These are phyloP conservation scores for Stratiomys singularior DNA, from an alignment of 2,888 invertebrate genomes.

Conservation along the genomic window DNA sequence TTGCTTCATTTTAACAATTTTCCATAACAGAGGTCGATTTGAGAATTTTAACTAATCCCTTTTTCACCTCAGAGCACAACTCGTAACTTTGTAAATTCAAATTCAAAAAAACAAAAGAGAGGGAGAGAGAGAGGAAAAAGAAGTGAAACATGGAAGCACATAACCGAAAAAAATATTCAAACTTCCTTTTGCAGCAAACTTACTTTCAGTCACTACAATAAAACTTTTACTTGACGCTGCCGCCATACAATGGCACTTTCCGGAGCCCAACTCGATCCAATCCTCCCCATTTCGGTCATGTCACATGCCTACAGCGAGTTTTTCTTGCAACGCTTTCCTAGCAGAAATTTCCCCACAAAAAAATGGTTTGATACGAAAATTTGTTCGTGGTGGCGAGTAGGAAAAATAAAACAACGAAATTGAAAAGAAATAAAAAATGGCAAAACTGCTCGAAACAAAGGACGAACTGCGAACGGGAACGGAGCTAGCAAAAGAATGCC, in stretches of 20 bases:
- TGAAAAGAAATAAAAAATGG: conserved; percentile 9
- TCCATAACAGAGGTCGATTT: conserved; percentile 8
- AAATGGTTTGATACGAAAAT: conserved; percentile 28
- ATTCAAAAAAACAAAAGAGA: not conserved
- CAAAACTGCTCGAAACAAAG: conserved; percentile 2
- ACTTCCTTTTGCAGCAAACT: conserved; percentile 11
- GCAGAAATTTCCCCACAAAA: not conserved
- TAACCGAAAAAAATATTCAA: not conserved
- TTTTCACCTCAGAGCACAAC: conserved; percentile 18
- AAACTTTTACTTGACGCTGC: not conserved
- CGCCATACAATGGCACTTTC: not conserved
- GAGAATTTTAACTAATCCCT: conserved; percentile 35
- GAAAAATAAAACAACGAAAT: conserved; percentile 1
- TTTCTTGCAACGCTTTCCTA: not conserved
- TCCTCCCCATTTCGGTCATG: not conserved
- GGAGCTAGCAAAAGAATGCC: not conserved
- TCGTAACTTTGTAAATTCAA: conserved; percentile 12
- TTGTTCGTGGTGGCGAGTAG: not conserved
- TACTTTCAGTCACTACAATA: conserved; percentile 28
- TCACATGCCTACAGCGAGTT: conserved; percentile 14
- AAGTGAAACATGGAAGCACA: no score
- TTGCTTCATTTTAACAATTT: not conserved
- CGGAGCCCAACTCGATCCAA: not conserved
- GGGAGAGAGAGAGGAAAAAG: no score
- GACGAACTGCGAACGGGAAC: not conserved